Evolutionary conservation across 2,113 vertebrate species (phyloP), one percentile per base, ranked within the genome.

Genomic region (Thoracochromis brauschi): DNA sequence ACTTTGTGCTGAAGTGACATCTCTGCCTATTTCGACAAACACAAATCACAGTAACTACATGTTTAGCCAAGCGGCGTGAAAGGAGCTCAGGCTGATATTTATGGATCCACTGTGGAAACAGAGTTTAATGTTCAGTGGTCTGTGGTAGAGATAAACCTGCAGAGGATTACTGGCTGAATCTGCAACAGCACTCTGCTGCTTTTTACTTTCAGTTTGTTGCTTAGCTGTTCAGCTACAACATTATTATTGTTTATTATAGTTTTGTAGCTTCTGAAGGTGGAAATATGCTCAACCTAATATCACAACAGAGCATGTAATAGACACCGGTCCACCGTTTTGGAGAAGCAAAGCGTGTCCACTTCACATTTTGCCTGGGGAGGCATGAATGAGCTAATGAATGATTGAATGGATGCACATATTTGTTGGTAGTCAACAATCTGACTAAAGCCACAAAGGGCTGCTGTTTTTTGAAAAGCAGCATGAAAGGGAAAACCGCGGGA

Each of bases 1-100:
- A 19, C 42, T 81, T 58, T 31, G 29, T 13, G 71, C 68, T 17
- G n/a, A 83, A 68, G 73, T 87, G 88, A 93, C 35, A 51, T 16
- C 80, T 7, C 24, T 26, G 26, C 38, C 47, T 87, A 21, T 53
- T n/a, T 51, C 10, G 19, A 65, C 42, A 35, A 65, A 65, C 57
- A 35, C 57, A 35, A 82, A 82, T 42, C 35, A 82, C 40, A 63
- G 54, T n/a, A 78, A 38, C 68, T 71, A 29, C 45, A 16, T 7
- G 75, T 53, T 57, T 17, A 12, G 31, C 10, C 35, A 26, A 21
- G 40, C 5, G 2, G 16, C 19, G 11, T 58, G 10, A 82, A 45
- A 82, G 55, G 55, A 63, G 80, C 49, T 38, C 68, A 11, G 40
- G 21, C 68, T 73, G 71, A 78, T 78, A 78, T 78, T 78, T 78